These are phyloP conservation scores for Cryptomyrus ogoouensis DNA, from an alignment of 2,113 vertebrate genomes.

Conservation along the genomic window DNA sequence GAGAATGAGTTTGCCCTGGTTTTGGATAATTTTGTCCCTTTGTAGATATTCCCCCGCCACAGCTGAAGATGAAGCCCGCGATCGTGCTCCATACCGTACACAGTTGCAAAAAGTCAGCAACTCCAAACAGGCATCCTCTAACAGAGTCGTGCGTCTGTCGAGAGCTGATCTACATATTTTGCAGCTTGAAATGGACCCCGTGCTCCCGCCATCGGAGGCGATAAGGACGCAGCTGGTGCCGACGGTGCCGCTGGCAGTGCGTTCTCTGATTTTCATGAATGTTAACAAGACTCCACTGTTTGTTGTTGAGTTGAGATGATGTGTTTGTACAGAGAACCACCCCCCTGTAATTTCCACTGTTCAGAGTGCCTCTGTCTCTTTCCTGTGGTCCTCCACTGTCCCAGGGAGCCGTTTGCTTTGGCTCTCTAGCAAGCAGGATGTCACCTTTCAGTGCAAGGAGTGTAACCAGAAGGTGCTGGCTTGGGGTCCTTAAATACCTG, in stretches of 20 bases:
- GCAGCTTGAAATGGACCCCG: background rate
- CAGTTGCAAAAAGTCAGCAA: background rate
- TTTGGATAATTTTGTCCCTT: background rate
- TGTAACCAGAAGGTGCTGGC: background rate
- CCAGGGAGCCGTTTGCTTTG: background rate
- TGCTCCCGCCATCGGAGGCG: background rate
- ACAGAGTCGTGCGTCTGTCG: background rate
- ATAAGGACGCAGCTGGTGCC: background rate
- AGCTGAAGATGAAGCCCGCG: background rate
- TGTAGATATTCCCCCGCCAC: background rate
- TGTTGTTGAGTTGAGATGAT: background rate
- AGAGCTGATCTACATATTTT: background rate
- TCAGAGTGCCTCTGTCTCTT: background rate
- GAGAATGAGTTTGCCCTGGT: background rate
- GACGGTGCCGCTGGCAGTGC: background rate
- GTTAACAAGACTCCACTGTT: slow-evolving; percentile 12
- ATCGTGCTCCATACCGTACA: background rate
- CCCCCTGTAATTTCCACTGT: background rate
- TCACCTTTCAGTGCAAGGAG: background rate
- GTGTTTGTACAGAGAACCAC: background rate
- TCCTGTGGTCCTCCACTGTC: background rate
- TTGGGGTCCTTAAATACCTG: background rate
- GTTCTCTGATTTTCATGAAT: background rate
- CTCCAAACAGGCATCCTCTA: background rate
- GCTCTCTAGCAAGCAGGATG: background rate